Conservation (phyloP, 2,113 vertebrate genomes). For the Oncorhynchus mykiss region DNA sequence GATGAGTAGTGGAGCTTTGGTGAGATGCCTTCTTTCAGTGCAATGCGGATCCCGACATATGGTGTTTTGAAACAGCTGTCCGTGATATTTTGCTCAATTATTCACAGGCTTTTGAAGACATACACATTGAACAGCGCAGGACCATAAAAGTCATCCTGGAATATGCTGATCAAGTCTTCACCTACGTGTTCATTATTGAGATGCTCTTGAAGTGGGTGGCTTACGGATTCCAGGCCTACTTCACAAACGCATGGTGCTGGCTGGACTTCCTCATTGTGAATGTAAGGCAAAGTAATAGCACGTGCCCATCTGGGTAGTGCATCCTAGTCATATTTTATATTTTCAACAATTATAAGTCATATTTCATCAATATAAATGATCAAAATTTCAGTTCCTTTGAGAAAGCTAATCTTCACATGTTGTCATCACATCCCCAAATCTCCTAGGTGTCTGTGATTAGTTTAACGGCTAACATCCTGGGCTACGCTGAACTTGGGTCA, state of each 20-base stretch:
- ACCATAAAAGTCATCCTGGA: conserved; percentile 86
- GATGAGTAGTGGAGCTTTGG: conserved; percentile 92
- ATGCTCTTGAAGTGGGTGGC: conserved; percentile 97
- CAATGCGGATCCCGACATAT: not conserved
- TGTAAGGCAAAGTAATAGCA: conserved; percentile 67
- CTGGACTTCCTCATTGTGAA: conserved; percentile 95
- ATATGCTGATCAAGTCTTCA: conserved; percentile 91
- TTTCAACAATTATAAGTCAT: not conserved
- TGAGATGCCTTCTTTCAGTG: conserved; percentile 27
- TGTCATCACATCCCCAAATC: not conserved
- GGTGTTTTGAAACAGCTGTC: not conserved
- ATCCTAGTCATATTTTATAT: not conserved
- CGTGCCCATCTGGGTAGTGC: no score
- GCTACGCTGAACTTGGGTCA: conserved; percentile 89
- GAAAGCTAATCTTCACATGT: not conserved
- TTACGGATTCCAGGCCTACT: conserved; percentile 92
- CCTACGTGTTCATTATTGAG: conserved; percentile 90
- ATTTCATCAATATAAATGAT: not conserved
- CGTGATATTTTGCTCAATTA: not conserved
- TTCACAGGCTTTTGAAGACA: conserved; percentile 91
- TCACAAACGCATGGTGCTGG: conserved; percentile 98
- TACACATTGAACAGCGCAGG: conserved; percentile 85
- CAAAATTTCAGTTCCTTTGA: not conserved
- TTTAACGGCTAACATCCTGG: conserved; percentile 89
- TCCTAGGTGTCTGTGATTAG: conserved; percentile 90